Base-by-base conservation (phyloP, 2,888 invertebrate genomes). In the Syrista parreyssii region DNA sequence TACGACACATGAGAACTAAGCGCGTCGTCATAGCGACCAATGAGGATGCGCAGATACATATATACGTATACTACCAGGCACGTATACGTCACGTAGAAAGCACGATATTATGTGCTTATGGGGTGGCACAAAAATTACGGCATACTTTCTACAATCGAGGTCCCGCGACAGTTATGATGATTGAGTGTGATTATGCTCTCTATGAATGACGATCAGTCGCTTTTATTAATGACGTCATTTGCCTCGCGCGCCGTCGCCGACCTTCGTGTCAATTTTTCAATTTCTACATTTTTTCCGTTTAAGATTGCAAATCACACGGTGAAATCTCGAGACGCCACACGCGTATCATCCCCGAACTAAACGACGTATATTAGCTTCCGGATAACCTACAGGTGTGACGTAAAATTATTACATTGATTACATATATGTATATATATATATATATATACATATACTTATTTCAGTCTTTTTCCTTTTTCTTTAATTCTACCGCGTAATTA, bases 21-120 rank as follows among this genome's bases (percentile, higher is more conserved):
- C 55, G 9, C 9, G 55, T 9, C 55, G 9, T 55, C 55, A 23
- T 23, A 55, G 9, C 55, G 55, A 55, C 55, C 55, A 15, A 23
- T 23, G 55, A 55, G 55, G 55, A 55, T 55, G 55, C 55, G 23
- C 23, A 23, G 23, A 3, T 15, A 23, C 23, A 3, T 55, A 15
- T 36, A 36, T 36, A 36, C 3, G 12, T 11, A 35, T 36, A 3
- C 35, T 36, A 12, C 36, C n/a, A n/a, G n/a, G n/a, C n/a, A n/a
- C n/a, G 33, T 33, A 33, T 33, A 33, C 34, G 76, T 82, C 78
- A 78, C 78, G 78, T 79, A 82, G 82, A 82, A 80, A 82, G 78
- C 80, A 76, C 77, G 78, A 77, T 78, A 82, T 83, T 81, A 83
- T 77, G 78, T 78, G 78, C 80, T 81, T 81, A 79, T 76, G 12